These are phyloP conservation scores for Nephila pilipes DNA, from an alignment of 1,140 invertebrate species.

Conservation along the genomic window DNA sequence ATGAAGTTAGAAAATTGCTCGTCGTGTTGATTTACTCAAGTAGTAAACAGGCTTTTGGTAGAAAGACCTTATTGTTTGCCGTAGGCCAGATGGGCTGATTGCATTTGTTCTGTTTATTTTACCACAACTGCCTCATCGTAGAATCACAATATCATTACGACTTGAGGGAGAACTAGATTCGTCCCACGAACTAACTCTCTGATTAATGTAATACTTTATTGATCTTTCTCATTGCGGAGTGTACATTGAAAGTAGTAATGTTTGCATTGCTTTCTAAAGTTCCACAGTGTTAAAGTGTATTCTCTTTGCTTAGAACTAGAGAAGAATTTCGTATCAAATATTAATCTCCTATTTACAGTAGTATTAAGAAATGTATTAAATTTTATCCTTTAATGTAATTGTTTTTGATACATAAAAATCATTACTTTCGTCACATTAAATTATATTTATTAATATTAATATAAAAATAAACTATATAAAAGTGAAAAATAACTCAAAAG, in stretches of 20 bases:
- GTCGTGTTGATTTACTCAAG: conserved; percentile 64
- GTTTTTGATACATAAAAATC: no score
- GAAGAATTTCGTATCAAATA: not conserved
- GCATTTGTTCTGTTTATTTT: conserved; percentile 61
- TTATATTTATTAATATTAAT: no score
- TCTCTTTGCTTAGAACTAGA: not conserved
- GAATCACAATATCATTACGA: conserved; percentile 53
- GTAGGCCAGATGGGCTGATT: conserved; percentile 47
- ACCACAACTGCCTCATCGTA: conserved; percentile 14
- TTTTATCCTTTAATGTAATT: no score
- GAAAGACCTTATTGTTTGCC: conserved; percentile 37
- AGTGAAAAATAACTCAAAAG: no score
- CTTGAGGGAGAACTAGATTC: not conserved
- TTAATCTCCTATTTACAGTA: not conserved
- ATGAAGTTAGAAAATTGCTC: conserved; percentile 46
- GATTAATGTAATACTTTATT: conserved; percentile 28
- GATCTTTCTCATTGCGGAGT: conserved; percentile 22
- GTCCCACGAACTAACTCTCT: not conserved
- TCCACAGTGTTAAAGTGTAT: not conserved
- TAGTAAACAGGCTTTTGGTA: conserved; percentile 24
- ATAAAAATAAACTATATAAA: no score
- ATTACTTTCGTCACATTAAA: no score
- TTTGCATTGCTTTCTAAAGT: not conserved
- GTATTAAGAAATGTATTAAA: not conserved
- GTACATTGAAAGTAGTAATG: not conserved